Evolutionary conservation across 1,140 invertebrate species (phyloP).

Genomic region (Brachionus koreanus): DNA sequence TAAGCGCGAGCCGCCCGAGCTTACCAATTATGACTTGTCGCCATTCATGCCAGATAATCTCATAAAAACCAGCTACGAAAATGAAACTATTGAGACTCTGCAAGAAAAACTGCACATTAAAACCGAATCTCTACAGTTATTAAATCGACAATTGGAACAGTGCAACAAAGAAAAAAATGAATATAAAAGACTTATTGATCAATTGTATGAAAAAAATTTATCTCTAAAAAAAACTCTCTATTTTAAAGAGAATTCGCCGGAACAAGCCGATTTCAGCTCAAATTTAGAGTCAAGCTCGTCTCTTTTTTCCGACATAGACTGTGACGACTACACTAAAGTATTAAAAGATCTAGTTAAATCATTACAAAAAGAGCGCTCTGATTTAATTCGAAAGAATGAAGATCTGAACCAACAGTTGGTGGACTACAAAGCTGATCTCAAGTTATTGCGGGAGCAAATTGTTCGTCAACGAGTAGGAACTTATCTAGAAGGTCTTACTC

Average conservation of each 20-base stretch:
- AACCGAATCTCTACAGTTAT: constrained; percentile 23
- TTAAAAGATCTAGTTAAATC: constrained; percentile 25
- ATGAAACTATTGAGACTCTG: background rate
- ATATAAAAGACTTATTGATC: constrained; percentile 13
- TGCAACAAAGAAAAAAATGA: constrained; percentile 43
- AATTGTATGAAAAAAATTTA: constrained; percentile 35
- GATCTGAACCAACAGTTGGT: constrained; percentile 1
- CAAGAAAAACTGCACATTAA: constrained; percentile 30
- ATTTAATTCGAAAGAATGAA: constrained; percentile 8
- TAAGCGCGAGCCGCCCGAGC: background rate
- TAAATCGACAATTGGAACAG: constrained; percentile 1
- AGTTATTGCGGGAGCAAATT: constrained; percentile 5
- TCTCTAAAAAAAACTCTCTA: constrained; percentile 31
- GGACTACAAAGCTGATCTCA: constrained; percentile 1
- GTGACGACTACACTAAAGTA: constrained; percentile 35
- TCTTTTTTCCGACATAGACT: constrained; percentile 37
- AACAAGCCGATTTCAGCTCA: background rate
- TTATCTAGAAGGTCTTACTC: background rate
- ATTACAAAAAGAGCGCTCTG: constrained; percentile 14
- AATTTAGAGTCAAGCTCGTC: background rate
- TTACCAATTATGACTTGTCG: constrained; percentile 13
- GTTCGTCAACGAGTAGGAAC: constrained; percentile 28
- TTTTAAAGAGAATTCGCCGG: background rate
- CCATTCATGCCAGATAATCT: constrained; percentile 29
- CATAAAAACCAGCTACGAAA: background rate